Evolutionary conservation across 1,140 invertebrate genomes (phyloP).

Genomic region (Calephelis virginiensis): DNA sequence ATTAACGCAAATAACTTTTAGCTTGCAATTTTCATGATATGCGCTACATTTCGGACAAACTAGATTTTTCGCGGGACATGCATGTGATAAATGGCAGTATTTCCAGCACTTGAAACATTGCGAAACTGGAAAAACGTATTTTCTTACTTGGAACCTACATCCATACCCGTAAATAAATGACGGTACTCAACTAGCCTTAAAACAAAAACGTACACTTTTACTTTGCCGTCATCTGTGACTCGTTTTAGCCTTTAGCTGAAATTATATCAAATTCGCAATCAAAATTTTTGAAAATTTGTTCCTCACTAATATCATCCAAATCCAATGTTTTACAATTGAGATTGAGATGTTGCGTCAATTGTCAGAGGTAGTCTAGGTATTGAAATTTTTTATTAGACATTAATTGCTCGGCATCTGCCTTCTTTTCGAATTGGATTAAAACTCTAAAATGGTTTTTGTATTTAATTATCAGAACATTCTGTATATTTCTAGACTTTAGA

Average conservation of each 20-base stretch:
- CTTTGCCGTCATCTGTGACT: slow-evolving; percentile 22
- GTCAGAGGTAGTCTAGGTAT: slow-evolving; percentile 29
- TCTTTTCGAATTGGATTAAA: slow-evolving; percentile 27
- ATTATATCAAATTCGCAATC: slow-evolving; percentile 25
- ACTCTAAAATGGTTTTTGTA: slow-evolving; percentile 35
- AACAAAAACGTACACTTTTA: slow-evolving; percentile 34
- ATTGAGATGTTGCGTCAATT: slow-evolving; percentile 23
- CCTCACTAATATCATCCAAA: slow-evolving; percentile 26
- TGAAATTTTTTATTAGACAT: slow-evolving; percentile 27
- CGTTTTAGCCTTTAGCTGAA: slow-evolving; percentile 32
- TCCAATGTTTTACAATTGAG: slow-evolving; percentile 30
- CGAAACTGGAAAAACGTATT: slow-evolving; percentile 33
- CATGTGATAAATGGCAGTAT: slow-evolving; percentile 17
- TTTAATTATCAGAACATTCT: slow-evolving; percentile 33
- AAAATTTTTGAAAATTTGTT: slow-evolving; percentile 27
- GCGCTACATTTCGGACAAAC: slow-evolving; percentile 7
- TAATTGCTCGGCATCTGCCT: slow-evolving; percentile 28
- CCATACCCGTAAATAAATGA: slow-evolving; percentile 32
- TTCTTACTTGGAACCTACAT: slow-evolving; percentile 27
- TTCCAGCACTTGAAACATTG: slow-evolving; percentile 37
- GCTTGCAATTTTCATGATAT: slow-evolving; percentile 3
- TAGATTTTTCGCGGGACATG: slow-evolving; percentile 1
- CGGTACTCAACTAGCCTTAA: slow-evolving; percentile 28
- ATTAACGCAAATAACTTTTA: not conserved
- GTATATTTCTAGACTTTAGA: slow-evolving; percentile 31